Base-by-base conservation (phyloP, 2,888 invertebrate genomes). In the Steinernema carpocapsae region DNA sequence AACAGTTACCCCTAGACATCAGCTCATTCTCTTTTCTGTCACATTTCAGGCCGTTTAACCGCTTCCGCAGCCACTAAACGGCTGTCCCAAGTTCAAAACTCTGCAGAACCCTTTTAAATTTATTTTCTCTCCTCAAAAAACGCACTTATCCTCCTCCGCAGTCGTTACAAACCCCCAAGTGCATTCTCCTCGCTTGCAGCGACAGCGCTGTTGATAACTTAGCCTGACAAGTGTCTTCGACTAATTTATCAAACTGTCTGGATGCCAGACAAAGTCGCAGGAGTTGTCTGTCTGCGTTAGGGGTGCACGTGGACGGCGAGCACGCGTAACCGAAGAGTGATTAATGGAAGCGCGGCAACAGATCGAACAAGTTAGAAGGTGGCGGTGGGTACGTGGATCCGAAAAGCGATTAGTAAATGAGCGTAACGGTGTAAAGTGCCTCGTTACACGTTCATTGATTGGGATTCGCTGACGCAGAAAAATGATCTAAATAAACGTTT, bases 341-440 rank as follows among this genome's bases (percentile, higher is more conserved):
- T 64, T 32, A 32, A 64, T 64, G 64, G 4, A 32, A 64, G 7
- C 52, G 52, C 24, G 52, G n/a, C 17, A 14, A 14, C 19, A 4
- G 17, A 4, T 4, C 56, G 56, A 48, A 48, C 48, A 48, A 48
- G 48, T 48, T 48, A 48, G 48, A n/a, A n/a, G n/a, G n/a, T n/a
- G n/a, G 43, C 43, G 43, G 26, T 26, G 56, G 26, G 56, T 12
- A 14, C 52, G 64, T 29, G 64, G 29, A 26, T 32, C 26, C 48
- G 64, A 64, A 17, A 37, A 64, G 24, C 64, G 64, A 64, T 64
- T 64, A 22, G 26, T 22, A 26, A 26, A 64, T 26, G 64, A 64
- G 64, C 64, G 64, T 64, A 64, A 37, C 64, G 64, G 64, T 64
- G 64, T 64, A 64, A 64, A 64, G 64, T 64, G 64, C 14, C 64